Conservation (phyloP, 2,888 invertebrate species). For the Tachystola acroxantha region DNA sequence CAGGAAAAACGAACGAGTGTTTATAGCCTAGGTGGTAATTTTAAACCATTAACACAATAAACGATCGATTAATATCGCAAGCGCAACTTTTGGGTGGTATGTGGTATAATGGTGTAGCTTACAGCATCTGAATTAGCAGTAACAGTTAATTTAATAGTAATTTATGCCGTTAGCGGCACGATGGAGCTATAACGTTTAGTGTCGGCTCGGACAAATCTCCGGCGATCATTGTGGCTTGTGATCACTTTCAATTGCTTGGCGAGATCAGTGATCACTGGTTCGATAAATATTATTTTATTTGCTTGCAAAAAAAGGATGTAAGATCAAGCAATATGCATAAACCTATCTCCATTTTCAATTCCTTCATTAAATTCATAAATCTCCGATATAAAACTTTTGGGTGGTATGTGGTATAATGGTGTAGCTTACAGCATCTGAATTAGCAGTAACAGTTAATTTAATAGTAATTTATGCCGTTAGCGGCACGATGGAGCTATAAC, state of each 20-base stretch:
- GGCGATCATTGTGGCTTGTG: slow-evolving; percentile 7
- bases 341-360: no score
- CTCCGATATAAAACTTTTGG: no score
- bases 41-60: no score
- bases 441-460: slow-evolving; percentile 22
- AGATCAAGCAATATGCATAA: no score
- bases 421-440: background rate
- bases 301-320: no score
- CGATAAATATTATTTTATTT: no score
- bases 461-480: slow-evolving; percentile 22
- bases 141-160: slow-evolving; percentile 26
- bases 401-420: no score
- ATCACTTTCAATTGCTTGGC: slow-evolving; percentile 24
- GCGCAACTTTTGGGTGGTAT: background rate
- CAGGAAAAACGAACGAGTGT: no score
- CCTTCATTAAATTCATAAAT: no score
- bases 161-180: slow-evolving; percentile 22
- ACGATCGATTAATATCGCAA: background rate
- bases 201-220: slow-evolving; percentile 11
- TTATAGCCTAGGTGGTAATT: no score
- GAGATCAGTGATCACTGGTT: slow-evolving; percentile 3
- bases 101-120: background rate
- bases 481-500: slow-evolving; percentile 24
- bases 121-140: slow-evolving; percentile 4
- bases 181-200: slow-evolving; percentile 22